phyloP scores from a whole-genome alignment of 2,113 vertebrate species.

The Danio rerio region DNA sequence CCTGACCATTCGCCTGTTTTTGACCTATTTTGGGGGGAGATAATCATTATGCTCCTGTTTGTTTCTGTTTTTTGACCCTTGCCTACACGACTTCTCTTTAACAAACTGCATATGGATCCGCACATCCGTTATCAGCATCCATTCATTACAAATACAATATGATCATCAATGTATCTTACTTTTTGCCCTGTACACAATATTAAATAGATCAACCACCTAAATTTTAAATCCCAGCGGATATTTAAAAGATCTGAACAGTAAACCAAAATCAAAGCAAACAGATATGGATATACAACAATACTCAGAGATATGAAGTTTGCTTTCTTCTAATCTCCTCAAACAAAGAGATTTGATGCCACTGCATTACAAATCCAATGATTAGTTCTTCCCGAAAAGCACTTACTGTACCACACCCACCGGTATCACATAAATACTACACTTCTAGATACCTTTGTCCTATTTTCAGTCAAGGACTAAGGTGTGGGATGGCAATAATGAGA shows the following conservation, averaged over 20 bases:
- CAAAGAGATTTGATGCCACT: background rate
- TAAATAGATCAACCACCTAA: background rate
- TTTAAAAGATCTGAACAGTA: background rate
- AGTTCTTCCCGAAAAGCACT: background rate
- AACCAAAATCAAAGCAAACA: background rate
- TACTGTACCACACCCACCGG: background rate
- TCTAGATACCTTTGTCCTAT: background rate
- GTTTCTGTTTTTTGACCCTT: too few relatives aligned
- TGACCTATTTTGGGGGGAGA: too few relatives aligned
- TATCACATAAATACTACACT: background rate
- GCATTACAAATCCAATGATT: conserved; percentile 6
- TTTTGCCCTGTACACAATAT: background rate
- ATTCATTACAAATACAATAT: too few relatives aligned
- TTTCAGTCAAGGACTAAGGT: conserved; percentile 33
- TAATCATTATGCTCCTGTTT: too few relatives aligned
- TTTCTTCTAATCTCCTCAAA: background rate
- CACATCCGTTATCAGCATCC: too few relatives aligned
- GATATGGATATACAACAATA: background rate
- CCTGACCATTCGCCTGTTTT: too few relatives aligned
- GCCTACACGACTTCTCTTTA: too few relatives aligned
- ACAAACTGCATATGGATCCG: too few relatives aligned
- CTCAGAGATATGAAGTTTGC: background rate
- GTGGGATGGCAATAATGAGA: conserved; percentile 23
- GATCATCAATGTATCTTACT: background rate
- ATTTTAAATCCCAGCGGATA: background rate